A percentile compares a stretch with the other conserved stretches of the same genome.
Evolutionary conservation across 2,888 invertebrate genomes (phyloP).

Genomic region (Eretmocerus hayati): DNA sequence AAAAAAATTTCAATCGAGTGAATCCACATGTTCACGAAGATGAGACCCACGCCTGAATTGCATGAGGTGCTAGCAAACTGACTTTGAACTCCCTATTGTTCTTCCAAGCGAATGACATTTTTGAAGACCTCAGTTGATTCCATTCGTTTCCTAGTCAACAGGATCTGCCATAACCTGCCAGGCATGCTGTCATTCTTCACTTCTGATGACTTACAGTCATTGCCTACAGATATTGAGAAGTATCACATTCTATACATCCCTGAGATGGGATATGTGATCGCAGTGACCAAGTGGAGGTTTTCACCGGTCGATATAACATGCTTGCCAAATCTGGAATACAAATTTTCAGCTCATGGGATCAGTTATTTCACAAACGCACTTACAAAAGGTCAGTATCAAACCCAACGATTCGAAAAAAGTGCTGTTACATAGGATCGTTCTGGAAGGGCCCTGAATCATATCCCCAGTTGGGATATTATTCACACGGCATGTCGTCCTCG

Average conservation of each 20-base stretch:
- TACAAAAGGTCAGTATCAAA: constrained; percentile 13
- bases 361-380: constrained; percentile 7
- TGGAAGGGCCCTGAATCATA: no score
- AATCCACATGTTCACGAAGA: no score
- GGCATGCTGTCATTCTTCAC: constrained; percentile 1
- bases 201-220: background rate
- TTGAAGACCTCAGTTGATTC: no score
- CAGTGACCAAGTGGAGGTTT: constrained; percentile 9
- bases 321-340: constrained; percentile 7
- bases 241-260: constrained; percentile 12
- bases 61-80: no score
- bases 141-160: constrained; percentile 2
- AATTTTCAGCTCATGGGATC: constrained; percentile 7
- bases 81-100: no score
- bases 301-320: background rate
- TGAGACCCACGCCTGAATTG: no score
- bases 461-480: no score
- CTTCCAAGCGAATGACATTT: no score
- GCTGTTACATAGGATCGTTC: no score
- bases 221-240: constrained; percentile 10
- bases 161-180: background rate
- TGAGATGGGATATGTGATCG: constrained; percentile 13
- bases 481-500: no score
- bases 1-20: no score
- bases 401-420: no score